Evolutionary conservation across 2,888 invertebrate species (phyloP), one percentile per base, ranked within the genome.

Genomic region (Suillia variegata): DNA sequence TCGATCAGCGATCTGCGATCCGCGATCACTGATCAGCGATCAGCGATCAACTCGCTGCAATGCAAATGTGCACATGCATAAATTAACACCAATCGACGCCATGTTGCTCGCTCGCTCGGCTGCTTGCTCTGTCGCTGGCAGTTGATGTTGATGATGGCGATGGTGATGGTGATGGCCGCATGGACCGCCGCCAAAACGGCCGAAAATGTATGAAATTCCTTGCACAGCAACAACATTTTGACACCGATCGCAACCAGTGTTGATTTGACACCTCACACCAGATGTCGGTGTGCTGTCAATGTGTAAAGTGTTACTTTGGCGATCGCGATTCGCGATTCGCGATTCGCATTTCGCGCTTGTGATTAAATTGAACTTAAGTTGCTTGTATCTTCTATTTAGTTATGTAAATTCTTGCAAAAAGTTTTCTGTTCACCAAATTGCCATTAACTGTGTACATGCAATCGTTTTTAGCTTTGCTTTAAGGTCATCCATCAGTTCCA

Each of bases 31-130:
- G n/a, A n/a, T n/a, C n/a, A n/a, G n/a, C n/a, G 47, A 58, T 55
- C 63, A 59, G 51, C 48, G 34, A 72, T 72, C 73, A 72, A 71
- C 72, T 70, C 49, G 26, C 55, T 53, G 45, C 64, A 70, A 71
- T 74, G 72, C 73, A 73, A 73, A 74, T 74, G 45, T 52, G 71
- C 63, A 67, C 63, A 64, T 64, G 76, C 75, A 77, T 77, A 77
- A 77, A 77, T 77, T 77, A 77, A 74, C 68, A 63, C 68, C 71
- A 75, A 61, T 38, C 8, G 38, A 38, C 38, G 38, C 38, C 38
- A 38, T 38, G 15, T 38, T 38, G 38, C 38, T n/a, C 15, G n/a
- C n/a, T n/a, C n/a, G n/a, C n/a, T n/a, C n/a, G n/a, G n/a, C n/a
- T n/a, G 38, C 38, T 13, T n/a, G 6, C n/a, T 6, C 12, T 38